Evolutionary conservation across 2,113 vertebrate genomes (phyloP).

Genomic region (Macrotus californicus): DNA sequence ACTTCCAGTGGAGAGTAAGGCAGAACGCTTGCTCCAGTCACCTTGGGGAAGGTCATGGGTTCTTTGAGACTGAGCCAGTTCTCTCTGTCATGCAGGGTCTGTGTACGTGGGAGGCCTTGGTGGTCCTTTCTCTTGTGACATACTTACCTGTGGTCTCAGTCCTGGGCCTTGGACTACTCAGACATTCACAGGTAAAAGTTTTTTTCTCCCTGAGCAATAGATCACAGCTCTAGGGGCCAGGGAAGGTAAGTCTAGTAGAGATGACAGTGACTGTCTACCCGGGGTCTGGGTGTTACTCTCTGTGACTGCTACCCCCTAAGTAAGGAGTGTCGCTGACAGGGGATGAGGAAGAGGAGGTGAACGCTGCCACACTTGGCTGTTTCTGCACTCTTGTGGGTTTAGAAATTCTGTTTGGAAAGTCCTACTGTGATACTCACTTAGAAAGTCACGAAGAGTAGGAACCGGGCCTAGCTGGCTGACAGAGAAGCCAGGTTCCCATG

Average conservation of each 20-base stretch:
- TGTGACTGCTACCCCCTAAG: rapidly evolving
- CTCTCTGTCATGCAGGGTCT: neutral
- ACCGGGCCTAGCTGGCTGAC: neutral
- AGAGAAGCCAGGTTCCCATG: constrained; percentile 9
- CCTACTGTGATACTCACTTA: neutral
- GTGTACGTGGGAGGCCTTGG: neutral
- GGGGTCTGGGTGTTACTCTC: too few relatives aligned
- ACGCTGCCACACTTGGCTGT: neutral
- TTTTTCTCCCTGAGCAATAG: neutral
- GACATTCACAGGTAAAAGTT: neutral
- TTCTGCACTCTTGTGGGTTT: neutral
- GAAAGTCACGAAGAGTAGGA: neutral
- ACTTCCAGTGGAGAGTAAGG: neutral
- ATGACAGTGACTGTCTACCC: neutral
- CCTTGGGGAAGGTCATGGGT: neutral
- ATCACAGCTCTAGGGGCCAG: neutral
- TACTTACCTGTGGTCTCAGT: neutral
- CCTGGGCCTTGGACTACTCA: neutral
- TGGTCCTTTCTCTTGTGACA: neutral
- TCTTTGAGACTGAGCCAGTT: neutral
- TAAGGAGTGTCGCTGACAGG: neutral
- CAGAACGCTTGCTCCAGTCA: neutral
- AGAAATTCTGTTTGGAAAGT: neutral
- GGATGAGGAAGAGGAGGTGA: neutral
- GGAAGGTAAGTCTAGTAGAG: neutral